Evolutionary conservation across 2,113 vertebrate species (phyloP).

Genomic region (Macquaria ambigua): DNA sequence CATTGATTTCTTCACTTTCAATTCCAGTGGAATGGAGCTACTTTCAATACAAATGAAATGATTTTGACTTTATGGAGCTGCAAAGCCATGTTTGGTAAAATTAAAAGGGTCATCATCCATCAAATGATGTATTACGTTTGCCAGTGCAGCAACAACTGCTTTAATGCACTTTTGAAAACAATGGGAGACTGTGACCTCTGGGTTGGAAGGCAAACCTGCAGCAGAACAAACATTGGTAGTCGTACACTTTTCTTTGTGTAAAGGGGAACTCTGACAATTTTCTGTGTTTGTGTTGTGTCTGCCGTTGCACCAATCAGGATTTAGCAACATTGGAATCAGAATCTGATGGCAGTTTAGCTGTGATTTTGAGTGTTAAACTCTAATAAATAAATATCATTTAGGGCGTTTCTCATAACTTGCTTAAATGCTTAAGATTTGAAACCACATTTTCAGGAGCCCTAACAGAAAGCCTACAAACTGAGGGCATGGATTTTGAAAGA

Average conservation of each 20-base stretch:
- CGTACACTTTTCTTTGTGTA: not conserved
- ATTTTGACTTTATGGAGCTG: constrained; percentile 51
- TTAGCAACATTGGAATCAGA: too few relatives aligned
- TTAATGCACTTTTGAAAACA: constrained; percentile 67
- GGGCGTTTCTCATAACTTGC: too few relatives aligned
- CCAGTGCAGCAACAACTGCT: constrained; percentile 48
- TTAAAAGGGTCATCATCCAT: constrained; percentile 72
- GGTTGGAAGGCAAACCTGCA: constrained; percentile 41
- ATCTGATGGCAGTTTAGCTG: too few relatives aligned
- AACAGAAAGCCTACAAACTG: not conserved
- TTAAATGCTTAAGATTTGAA: not conserved
- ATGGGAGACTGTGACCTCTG: constrained; percentile 52
- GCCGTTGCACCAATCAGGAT: not conserved
- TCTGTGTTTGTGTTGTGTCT: not conserved
- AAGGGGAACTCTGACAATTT: constrained; percentile 1
- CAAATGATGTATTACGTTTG: constrained; percentile 70
- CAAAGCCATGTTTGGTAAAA: constrained; percentile 58
- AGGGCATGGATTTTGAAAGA: too few relatives aligned
- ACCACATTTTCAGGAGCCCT: not conserved
- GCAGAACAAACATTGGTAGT: not conserved
- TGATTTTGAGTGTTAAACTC: too few relatives aligned
- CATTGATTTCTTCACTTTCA: constrained; percentile 66
- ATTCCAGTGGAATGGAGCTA: constrained; percentile 47
- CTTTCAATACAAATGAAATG: constrained; percentile 64
- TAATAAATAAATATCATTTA: too few relatives aligned